Evolutionary conservation across 2,113 vertebrate genomes (phyloP).

Genomic region (Saguinus midas): DNA sequence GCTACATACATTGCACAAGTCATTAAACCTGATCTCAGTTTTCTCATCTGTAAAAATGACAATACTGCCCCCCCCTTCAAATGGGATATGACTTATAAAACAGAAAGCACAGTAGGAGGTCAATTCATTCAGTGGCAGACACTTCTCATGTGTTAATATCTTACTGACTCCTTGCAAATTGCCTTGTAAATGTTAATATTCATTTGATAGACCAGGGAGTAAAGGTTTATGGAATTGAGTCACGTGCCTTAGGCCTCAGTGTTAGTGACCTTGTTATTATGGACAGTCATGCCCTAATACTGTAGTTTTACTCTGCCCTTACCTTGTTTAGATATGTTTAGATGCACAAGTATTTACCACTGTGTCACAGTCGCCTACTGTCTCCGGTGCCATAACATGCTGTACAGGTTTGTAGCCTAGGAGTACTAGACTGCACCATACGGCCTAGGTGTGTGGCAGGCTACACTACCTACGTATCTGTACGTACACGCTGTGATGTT

Average conservation of each 20-base stretch:
- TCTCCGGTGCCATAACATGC: background rate
- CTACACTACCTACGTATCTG: background rate
- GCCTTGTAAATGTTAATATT: too few species aligned
- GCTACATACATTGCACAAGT: too few species aligned
- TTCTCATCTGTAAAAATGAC: background rate
- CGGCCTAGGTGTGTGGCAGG: background rate
- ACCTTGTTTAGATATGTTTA: background rate
- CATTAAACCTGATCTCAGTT: too few species aligned
- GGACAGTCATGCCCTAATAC: background rate
- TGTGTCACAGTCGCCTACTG: background rate
- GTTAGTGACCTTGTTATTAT: background rate
- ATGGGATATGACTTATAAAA: background rate
- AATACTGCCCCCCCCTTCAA: rapidly evolving
- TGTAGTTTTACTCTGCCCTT: background rate
- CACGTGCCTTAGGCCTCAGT: rapidly evolving
- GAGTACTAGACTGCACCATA: background rate
- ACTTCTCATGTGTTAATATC: rapidly evolving
- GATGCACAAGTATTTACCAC: background rate
- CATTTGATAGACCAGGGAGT: background rate
- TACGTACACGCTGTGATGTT: background rate
- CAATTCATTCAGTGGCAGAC: rapidly evolving
- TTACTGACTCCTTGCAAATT: rapidly evolving
- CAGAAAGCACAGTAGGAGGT: rapidly evolving
- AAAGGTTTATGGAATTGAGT: rapidly evolving
- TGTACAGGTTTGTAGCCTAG: background rate